Conservation (phyloP, 2,888 invertebrate species). For the Stenolophus ochropezus region DNA sequence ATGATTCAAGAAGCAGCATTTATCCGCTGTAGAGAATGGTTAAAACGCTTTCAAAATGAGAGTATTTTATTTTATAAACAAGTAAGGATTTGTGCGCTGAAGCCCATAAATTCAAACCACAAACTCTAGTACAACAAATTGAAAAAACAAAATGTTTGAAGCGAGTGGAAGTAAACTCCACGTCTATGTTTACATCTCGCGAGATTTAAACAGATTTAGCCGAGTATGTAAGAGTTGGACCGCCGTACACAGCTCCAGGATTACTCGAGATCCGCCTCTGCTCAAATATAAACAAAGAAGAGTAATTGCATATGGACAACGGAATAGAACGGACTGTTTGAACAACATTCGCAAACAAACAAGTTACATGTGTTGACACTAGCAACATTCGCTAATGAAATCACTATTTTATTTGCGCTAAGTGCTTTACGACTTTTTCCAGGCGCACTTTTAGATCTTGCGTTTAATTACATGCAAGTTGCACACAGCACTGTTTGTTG, state of each 20-base stretch:
- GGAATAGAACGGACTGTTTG: constrained; percentile 35
- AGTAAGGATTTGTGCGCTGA: constrained; percentile 14
- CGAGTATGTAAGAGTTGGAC: constrained; percentile 47
- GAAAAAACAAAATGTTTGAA: constrained; percentile 43
- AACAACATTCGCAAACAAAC: constrained; percentile 37
- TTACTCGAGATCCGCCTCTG: constrained; percentile 39
- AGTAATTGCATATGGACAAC: constrained; percentile 52
- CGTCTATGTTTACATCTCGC: constrained; percentile 51
- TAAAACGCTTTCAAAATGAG: constrained; percentile 22
- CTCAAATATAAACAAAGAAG: constrained; percentile 54
- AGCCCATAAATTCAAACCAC: constrained; percentile 34
- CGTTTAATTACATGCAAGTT: background rate
- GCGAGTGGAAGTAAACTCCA: constrained; percentile 1
- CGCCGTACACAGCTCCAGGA: constrained; percentile 46
- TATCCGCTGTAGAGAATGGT: background rate
- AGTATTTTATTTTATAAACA: constrained; percentile 45
- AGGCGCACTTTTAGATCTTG: constrained; percentile 8
- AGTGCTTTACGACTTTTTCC: constrained; percentile 27
- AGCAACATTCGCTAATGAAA: constrained; percentile 17
- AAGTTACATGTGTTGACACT: constrained; percentile 35
- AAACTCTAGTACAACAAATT: constrained; percentile 19
- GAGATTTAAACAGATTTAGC: constrained; percentile 57
- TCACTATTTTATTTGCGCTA: constrained; percentile 29
- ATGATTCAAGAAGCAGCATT: background rate
- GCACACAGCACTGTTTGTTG: background rate